Percentiles rank a stretch among this genome's conserved stretches.
These are phyloP conservation scores for Tachina lurida DNA, from an alignment of 2,888 invertebrate genomes.

Conservation along the genomic window DNA sequence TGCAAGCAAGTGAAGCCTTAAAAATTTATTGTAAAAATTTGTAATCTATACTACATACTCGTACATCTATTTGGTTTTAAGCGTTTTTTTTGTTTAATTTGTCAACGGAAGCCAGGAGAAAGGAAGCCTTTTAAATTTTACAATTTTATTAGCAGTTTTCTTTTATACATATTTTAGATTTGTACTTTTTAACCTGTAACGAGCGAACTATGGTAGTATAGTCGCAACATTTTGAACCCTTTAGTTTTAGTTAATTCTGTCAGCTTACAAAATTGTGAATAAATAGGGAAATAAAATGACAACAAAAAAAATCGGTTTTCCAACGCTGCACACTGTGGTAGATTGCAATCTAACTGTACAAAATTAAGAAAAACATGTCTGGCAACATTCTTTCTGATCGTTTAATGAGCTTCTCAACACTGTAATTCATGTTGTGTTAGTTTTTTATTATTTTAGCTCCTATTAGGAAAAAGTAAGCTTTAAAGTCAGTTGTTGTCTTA, in stretches of 20 bases:
- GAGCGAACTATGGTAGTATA: slow-evolving; percentile 5
- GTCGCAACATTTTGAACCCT: background rate
- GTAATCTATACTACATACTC: background rate
- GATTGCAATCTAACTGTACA: too few relatives aligned
- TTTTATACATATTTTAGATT: background rate
- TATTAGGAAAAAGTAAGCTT: too few relatives aligned
- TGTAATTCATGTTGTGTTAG: too few relatives aligned
- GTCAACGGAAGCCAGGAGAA: background rate
- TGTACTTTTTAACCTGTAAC: background rate
- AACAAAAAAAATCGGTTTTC: slow-evolving; percentile 2
- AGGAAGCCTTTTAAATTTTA: slow-evolving; percentile 39
- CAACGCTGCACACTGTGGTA: slow-evolving; percentile 1
- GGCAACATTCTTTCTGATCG: too few relatives aligned
- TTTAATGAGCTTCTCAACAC: too few relatives aligned
- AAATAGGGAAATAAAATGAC: background rate
- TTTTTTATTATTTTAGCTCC: too few relatives aligned
- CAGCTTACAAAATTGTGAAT: background rate
- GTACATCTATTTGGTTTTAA: background rate
- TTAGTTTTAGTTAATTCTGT: background rate
- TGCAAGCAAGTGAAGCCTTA: slow-evolving; percentile 33
- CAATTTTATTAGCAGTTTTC: background rate
- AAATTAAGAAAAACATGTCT: too few relatives aligned
- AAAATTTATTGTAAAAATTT: slow-evolving; percentile 1
- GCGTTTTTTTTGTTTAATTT: background rate
- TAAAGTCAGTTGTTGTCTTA: too few relatives aligned